Base-by-base conservation (phyloP, 2,113 vertebrate species). In the Benitochromis conjunctus region DNA sequence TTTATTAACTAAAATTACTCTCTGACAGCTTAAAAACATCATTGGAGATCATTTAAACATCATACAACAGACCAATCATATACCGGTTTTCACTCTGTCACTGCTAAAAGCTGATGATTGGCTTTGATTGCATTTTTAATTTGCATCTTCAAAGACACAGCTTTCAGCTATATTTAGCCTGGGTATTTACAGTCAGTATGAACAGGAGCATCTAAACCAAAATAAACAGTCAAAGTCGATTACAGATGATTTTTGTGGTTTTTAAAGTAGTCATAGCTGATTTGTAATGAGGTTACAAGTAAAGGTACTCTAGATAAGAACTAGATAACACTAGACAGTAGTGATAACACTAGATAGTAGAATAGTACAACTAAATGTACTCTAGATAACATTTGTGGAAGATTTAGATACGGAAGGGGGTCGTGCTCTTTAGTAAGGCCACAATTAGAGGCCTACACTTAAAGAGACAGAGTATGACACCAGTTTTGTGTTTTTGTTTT, bases 141-240 rank as follows among this genome's bases (percentile, higher is more conserved):
- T 83, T 69, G 19, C 13, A 60, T 77, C 24, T 66, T 48, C 77
- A 91, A 57, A 91, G 86, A 84, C 85, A 79, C 34, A 46, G 36
- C 14, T 88, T 89, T 90, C 80, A 76, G 64, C 64, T 64, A 56
- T 53, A 76, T 53, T 53, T 76, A 76, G 26, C 71, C 57, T 80
- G 64, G 62, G 84, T 85, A 78, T 90, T 87, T 83, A 85, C 64
- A 83, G 53, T 83, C 84, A 51, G 18, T 80, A 76, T 60, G 38
- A 79, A 82, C n/a, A 82, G 84, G 85, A 79, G 18, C 26, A 76
- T 7, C 3, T 51, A 76, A 76, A 76, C 26, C 4, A 53, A 76
- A 76, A 74, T 19, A 74, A 48, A 76, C 26, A n/a, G 26, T 38
- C 60, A 66, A 76, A 53, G 26, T 76, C 26, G 3, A n/a, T 53